phyloP scores from a whole-genome alignment of 1,140 invertebrate genomes.

The Ceratina japonica region DNA sequence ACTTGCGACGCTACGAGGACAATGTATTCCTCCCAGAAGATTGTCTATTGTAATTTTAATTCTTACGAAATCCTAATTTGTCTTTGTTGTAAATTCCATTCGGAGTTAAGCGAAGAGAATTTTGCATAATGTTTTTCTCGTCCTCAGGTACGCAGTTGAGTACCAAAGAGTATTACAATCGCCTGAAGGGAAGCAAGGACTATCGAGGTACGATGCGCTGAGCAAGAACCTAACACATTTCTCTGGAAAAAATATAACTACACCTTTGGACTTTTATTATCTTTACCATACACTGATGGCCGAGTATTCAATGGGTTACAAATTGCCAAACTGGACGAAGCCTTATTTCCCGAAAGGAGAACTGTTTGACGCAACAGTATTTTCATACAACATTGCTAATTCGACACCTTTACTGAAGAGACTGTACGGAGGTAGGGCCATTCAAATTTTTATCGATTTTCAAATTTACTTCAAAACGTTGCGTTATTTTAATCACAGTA shows the following conservation, averaged over 20 bases:
- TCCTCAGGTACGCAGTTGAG: constrained; percentile 78
- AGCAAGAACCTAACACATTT: constrained; percentile 72
- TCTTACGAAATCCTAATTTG: no score
- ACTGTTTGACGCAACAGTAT: constrained; percentile 78
- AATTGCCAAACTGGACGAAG: constrained; percentile 77
- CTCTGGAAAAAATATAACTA: constrained; percentile 75
- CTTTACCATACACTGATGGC: constrained; percentile 80
- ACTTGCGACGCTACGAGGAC: constrained; percentile 74
- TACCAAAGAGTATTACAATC: constrained; percentile 73
- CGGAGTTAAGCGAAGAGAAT: not conserved
- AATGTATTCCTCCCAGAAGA: constrained; percentile 62
- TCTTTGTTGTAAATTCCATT: constrained; percentile 2
- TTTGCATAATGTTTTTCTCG: not conserved
- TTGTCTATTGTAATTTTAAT: constrained; percentile 71
- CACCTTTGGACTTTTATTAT: constrained; percentile 77
- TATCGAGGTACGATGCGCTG: constrained; percentile 71
- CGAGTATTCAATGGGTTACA: constrained; percentile 60
- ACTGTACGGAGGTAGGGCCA: constrained; percentile 75
- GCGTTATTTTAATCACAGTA: no score
- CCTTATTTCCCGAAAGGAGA: constrained; percentile 73
- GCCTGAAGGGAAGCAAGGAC: constrained; percentile 68
- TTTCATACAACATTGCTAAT: constrained; percentile 76
- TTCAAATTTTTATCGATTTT: not conserved
- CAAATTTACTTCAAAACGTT: no score
- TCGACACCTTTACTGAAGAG: constrained; percentile 75